Base-by-base conservation (phyloP, 2,888 invertebrate genomes). In the Philereme transversata region DNA sequence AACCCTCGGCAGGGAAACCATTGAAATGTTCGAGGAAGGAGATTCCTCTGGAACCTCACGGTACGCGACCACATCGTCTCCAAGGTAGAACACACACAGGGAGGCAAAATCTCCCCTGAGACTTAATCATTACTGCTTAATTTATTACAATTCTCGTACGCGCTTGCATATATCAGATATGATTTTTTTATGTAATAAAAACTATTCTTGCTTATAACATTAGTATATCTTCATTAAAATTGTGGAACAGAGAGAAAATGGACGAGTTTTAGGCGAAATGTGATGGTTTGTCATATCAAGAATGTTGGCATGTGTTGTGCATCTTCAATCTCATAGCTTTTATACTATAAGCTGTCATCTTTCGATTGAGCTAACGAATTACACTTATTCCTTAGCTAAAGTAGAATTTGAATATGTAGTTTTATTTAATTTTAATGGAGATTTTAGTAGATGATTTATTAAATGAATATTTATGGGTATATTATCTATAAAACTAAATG, bases 231-330 rank as follows among this genome's bases (percentile, higher is more conserved):
- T 43, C 43, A 43, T n/a, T 4, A 10, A 43, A 7, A n/a, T 43
- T 10, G 33, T 34, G 38, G 61, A 63, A 59, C 65, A 68, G 55
- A 57, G 58, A 63, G 56, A 63, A 63, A 65, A 55, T 51, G 49
- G 57, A 65, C 62, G 57, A 64, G 54, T 62, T 43, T 43, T 43
- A 69, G 68, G 60, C 68, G 68, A 76, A 78, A 78, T 76, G 78
- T 82, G 83, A 80, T 81, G 75, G 71, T 65, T 67, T 62, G 70
- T 77, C 84, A 85, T 85, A 85, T 84, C 84, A 81, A 72, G 68
- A 72, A 70, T 71, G 70, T 73, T 77, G 62, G 70, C 64, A 71
- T 48, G 53, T 44, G 40, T 68, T 73, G 72, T 65, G 71, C 70
- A 78, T 76, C 70, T 72, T 70, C 72, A 73, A 72, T 66, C 74